Evolutionary conservation across 2,888 invertebrate species (phyloP).

Genomic region (Teinopalpus imperialis): DNA sequence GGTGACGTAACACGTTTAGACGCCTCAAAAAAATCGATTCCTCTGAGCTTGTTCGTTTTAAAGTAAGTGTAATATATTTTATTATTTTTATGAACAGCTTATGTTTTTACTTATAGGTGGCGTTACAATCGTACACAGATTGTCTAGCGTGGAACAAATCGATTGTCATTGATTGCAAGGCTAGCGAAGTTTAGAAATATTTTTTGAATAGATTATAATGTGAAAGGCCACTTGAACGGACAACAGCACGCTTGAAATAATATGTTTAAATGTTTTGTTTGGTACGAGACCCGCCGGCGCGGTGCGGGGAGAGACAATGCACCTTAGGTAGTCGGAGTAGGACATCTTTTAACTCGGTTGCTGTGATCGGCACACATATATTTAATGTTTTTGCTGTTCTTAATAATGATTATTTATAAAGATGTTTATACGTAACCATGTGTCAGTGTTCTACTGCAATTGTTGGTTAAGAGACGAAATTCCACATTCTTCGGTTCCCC

Average conservation of each 20-base stretch:
- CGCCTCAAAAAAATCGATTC: slow-evolving; percentile 5
- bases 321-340: background rate
- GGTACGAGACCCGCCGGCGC: background rate
- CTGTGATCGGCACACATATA: too few relatives aligned
- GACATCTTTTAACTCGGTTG: too few relatives aligned
- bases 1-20: slow-evolving; percentile 9
- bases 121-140: too few relatives aligned
- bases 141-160: background rate
- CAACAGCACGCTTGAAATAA: background rate
- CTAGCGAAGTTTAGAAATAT: background rate
- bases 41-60: background rate
- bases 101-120: too few relatives aligned
- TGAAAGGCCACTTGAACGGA: slow-evolving; percentile 14
- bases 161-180: slow-evolving; percentile 4
- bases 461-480: too few relatives aligned
- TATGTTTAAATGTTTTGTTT: background rate
- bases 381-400: too few relatives aligned
- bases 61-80: background rate
- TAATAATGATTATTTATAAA: too few relatives aligned
- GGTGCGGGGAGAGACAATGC: background rate
- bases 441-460: too few relatives aligned
- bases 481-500: too few relatives aligned
- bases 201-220: slow-evolving; percentile 6
- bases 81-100: background rate
- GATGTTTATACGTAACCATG: too few relatives aligned